Evolutionary conservation across 2,888 invertebrate species (phyloP).

Genomic region (Aphodius granarius): DNA sequence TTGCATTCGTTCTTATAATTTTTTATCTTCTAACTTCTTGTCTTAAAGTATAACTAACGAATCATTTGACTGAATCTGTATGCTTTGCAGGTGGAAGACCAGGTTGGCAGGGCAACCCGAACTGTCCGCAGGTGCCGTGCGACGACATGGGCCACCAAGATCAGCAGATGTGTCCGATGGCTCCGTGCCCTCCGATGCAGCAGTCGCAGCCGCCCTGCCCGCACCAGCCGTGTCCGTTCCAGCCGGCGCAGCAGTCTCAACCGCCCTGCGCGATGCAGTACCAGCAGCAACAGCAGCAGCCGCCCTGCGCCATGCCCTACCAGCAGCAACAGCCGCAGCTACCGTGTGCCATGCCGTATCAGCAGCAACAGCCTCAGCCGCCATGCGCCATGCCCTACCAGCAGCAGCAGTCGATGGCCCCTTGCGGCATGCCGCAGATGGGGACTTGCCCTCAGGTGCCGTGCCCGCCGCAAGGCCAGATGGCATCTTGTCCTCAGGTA

Average conservation of each 20-base stretch:
- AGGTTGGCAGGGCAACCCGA: conserved; percentile 33
- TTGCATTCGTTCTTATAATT: too few species aligned
- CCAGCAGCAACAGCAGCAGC: conserved; percentile 53
- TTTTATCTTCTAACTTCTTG: too few species aligned
- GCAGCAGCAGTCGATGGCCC: too few species aligned
- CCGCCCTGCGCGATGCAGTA: conserved; percentile 39
- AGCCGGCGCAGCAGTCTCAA: conserved; percentile 30
- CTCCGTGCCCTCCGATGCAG: conserved; percentile 44
- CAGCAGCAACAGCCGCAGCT: neutral
- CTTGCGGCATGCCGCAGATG: conserved; percentile 42
- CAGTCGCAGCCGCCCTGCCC: conserved; percentile 16
- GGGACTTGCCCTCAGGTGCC: conserved; percentile 46
- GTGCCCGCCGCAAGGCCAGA: neutral
- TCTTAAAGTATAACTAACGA: too few species aligned
- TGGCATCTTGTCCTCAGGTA: neutral
- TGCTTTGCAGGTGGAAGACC: conserved; percentile 6
- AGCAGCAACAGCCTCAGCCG: conserved; percentile 52
- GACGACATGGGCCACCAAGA: conserved; percentile 48
- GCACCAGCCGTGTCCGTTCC: conserved; percentile 40
- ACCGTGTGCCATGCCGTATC: conserved; percentile 56
- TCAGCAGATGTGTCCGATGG: conserved; percentile 17
- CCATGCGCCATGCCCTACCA: too few species aligned
- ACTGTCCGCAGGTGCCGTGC: conserved; percentile 47
- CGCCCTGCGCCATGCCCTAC: conserved; percentile 31
- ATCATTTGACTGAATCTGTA: too few species aligned